Evolutionary conservation across 1,140 invertebrate species (phyloP).

Genomic region (Bathynomus jamesi): DNA sequence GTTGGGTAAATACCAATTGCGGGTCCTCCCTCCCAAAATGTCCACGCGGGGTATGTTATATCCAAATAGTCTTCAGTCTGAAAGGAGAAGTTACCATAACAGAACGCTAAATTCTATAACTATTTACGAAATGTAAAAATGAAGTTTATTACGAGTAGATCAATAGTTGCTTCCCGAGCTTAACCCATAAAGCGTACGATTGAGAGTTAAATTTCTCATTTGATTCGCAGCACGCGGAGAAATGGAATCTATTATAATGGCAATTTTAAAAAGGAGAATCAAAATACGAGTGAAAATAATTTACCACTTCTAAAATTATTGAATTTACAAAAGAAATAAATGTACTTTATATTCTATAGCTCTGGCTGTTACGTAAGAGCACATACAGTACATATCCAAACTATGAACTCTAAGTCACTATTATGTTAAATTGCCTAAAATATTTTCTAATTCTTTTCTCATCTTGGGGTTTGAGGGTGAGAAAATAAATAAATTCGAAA

Average conservation of each 20-base stretch:
- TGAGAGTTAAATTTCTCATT: not conserved
- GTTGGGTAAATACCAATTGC: constrained; percentile 84
- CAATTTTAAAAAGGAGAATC: constrained; percentile 9
- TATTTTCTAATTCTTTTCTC: no score
- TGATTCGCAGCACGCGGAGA: not conserved
- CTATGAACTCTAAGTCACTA: no score
- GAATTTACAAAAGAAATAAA: no score
- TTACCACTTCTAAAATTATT: no score
- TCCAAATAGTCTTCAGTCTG: constrained; percentile 73
- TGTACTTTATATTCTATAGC: no score
- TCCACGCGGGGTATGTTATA: constrained; percentile 94
- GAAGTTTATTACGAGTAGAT: constrained; percentile 24
- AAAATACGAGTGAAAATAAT: no score
- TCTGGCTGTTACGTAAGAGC: no score
- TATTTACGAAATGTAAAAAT: constrained; percentile 8
- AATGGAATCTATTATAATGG: not conserved
- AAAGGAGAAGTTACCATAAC: constrained; percentile 37
- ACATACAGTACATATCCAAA: no score
- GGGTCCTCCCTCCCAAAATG: constrained; percentile 95
- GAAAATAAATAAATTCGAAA: no score
- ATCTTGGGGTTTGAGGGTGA: no score
- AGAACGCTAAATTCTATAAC: not conserved
- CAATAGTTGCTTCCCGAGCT: constrained; percentile 10
- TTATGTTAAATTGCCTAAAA: no score
- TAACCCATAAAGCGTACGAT: constrained; percentile 1